Percentiles rank a stretch among this genome's conserved stretches.
Evolutionary conservation across 2,113 vertebrate genomes (phyloP).

Genomic region (Oryzias melastigma): DNA sequence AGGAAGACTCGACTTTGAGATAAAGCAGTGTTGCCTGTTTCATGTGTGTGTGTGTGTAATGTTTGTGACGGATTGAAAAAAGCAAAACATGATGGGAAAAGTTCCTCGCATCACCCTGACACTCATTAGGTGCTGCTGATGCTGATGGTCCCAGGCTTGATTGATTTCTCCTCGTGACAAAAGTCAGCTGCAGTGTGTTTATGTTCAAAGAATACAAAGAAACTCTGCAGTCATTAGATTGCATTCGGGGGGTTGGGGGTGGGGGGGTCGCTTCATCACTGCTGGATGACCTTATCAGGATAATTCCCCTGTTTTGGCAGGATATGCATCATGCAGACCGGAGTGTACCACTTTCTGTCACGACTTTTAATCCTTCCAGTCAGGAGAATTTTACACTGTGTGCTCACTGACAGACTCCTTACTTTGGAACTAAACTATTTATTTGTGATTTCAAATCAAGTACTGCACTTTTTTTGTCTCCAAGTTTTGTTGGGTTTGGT

Average conservation of each 20-base stretch:
- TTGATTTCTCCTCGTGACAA: constrained; percentile 36
- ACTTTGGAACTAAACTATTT: too few species aligned
- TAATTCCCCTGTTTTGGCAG: constrained; percentile 39
- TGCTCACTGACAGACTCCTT: too few species aligned
- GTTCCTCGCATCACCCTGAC: constrained; percentile 48
- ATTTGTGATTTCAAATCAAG: too few species aligned
- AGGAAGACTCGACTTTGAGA: constrained; percentile 13
- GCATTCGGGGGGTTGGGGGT: neutral
- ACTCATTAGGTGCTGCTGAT: constrained; percentile 51
- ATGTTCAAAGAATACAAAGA: constrained; percentile 39
- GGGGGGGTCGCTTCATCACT: neutral
- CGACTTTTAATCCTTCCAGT: constrained; percentile 13
- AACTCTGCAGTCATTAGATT: constrained; percentile 32
- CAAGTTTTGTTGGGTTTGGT: too few species aligned
- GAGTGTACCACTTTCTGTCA: constrained; percentile 10
- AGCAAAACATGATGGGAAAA: constrained; percentile 40
- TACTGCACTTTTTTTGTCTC: too few species aligned
- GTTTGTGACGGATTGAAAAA: constrained; percentile 42
- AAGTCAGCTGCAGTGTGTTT: constrained; percentile 31
- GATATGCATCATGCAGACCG: constrained; percentile 14
- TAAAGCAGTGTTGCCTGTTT: constrained; percentile 5
- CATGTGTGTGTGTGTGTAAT: neutral
- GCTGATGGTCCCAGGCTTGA: constrained; percentile 35
- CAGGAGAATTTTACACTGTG: neutral
- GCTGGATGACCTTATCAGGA: constrained; percentile 24